Conservation (phyloP, 2,113 vertebrate genomes). For the Meriones unguiculatus region DNA sequence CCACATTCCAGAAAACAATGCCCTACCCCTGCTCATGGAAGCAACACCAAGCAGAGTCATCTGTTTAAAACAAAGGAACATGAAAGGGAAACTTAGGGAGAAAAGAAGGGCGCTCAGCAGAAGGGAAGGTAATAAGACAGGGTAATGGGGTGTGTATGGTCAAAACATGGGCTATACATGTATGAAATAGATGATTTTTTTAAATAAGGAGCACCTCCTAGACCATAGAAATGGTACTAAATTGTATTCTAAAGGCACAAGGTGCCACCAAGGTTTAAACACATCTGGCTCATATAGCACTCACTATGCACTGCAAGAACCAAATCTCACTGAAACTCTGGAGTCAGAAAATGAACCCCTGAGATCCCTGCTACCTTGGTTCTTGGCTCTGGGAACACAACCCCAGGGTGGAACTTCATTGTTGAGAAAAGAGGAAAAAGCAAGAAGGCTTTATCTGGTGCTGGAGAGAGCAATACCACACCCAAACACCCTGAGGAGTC, state of each 20-base stretch:
- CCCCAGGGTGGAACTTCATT: accelerated
- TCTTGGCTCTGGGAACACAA: not conserved
- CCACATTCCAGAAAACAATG: not conserved
- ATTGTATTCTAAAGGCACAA: not conserved
- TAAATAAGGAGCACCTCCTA: not conserved
- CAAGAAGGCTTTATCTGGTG: not conserved
- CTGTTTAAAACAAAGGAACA: not conserved
- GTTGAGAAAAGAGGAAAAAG: not conserved
- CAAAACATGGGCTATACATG: not conserved
- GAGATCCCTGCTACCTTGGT: not conserved
- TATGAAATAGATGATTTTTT: not conserved
- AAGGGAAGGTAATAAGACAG: not conserved
- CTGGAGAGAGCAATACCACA: not conserved
- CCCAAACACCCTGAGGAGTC: not conserved
- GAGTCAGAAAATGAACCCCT: not conserved
- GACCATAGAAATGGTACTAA: not conserved
- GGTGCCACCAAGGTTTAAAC: not conserved
- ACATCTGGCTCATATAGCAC: not conserved
- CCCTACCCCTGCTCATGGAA: too few relatives aligned
- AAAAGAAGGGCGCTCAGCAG: not conserved
- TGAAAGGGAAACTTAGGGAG: not conserved
- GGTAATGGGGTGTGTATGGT: too few relatives aligned
- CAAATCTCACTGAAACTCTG: not conserved
- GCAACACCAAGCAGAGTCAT: not conserved
- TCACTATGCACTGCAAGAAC: not conserved